Evolutionary conservation across 1,140 invertebrate species (phyloP).

Genomic region (Drosophila mauritiana): DNA sequence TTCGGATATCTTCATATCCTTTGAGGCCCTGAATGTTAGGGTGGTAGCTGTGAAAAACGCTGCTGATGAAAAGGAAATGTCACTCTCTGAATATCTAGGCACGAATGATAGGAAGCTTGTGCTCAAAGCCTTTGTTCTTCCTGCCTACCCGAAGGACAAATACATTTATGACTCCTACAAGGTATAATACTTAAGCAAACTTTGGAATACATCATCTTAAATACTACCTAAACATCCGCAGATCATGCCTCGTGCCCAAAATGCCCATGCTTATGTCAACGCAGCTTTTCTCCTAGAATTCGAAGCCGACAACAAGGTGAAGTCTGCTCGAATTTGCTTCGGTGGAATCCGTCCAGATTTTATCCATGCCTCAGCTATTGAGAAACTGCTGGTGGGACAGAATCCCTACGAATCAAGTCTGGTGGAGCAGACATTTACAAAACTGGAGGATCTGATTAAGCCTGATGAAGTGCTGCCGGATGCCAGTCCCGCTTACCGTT

Average conservation of each 20-base stretch:
- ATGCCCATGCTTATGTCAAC: conserved; percentile 93
- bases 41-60: conserved; percentile 41
- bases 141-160: conserved; percentile 62
- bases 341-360: conserved; percentile 90
- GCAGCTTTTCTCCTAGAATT: conserved; percentile 89
- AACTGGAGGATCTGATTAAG: conserved; percentile 87
- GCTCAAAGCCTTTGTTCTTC: conserved; percentile 63
- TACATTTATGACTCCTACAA: conserved; percentile 84
- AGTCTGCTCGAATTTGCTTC: conserved; percentile 85
- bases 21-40: conserved; percentile 88
- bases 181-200: conserved; percentile 83
- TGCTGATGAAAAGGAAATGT: conserved; percentile 51
- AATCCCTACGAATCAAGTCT: conserved; percentile 84
- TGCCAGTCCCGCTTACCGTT: conserved; percentile 88
- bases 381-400: conserved; percentile 87
- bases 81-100: conserved; percentile 56
- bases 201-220: neutral
- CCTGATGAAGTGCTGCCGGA: conserved; percentile 88
- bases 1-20: conserved; percentile 90
- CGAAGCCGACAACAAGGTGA: conserved; percentile 69
- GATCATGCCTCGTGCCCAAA: conserved; percentile 91
- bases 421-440: conserved; percentile 86
- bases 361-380: conserved; percentile 89
- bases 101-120: conserved; percentile 45
- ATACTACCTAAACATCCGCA: conserved; percentile 3